These are phyloP conservation scores for Eristalis intricaria DNA, from an alignment of 2,888 invertebrate genomes.

Conservation along the genomic window DNA sequence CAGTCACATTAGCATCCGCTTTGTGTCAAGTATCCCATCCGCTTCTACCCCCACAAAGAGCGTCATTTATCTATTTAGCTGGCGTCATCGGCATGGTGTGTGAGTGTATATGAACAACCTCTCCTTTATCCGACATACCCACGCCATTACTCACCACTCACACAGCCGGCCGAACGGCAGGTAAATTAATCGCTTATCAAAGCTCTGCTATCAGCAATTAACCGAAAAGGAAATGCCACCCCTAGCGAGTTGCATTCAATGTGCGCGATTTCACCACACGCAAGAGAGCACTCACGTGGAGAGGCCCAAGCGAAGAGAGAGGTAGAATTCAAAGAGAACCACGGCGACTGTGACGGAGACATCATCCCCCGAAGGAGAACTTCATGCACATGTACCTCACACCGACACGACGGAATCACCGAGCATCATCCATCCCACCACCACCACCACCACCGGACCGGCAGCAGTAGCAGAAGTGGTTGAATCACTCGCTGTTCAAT, in stretches of 20 bases:
- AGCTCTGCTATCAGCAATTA: neutral
- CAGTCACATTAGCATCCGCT: neutral
- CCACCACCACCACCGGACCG: neutral
- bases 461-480: conserved; percentile 24
- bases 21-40: neutral
- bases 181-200: neutral
- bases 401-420: neutral
- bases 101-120: neutral
- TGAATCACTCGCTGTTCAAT: conserved; percentile 44
- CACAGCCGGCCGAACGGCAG: neutral
- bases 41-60: neutral
- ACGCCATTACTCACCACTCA: neutral
- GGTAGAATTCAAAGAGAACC: neutral
- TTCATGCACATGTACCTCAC: conserved; percentile 4
- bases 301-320: conserved; percentile 11
- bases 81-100: neutral
- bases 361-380: conserved; percentile 18
- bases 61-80: neutral
- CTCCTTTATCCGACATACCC: neutral
- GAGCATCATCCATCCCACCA: conserved; percentile 12
- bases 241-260: neutral
- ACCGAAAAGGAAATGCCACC: conserved; percentile 6
- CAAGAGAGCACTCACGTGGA: conserved; percentile 8
- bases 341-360: neutral
- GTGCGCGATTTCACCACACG: conserved; percentile 6